Percentiles rank a stretch among this genome's conserved stretches.
phyloP scores from a whole-genome alignment of 2,888 invertebrate species.

The Hirtodrosophila trivittata region DNA sequence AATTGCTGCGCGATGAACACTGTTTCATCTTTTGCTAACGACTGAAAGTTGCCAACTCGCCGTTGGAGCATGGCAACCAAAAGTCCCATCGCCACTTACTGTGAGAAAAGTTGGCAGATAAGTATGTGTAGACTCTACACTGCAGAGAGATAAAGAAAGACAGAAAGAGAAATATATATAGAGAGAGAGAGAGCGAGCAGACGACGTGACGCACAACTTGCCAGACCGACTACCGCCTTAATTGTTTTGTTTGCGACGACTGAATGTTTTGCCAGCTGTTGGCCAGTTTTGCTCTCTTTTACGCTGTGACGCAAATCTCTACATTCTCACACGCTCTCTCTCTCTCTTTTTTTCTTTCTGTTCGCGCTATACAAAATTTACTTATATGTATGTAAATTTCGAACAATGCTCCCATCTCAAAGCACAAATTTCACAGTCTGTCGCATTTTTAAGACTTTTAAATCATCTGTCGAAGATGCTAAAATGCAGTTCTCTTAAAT shows the following conservation, averaged over 20 bases:
- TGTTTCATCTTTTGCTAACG: constrained; percentile 83
- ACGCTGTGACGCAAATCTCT: constrained; percentile 44
- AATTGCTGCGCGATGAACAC: constrained; percentile 82
- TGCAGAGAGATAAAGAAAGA: neutral
- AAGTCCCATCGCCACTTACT: constrained; percentile 41
- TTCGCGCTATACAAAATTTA: constrained; percentile 5
- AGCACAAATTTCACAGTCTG: constrained; percentile 46
- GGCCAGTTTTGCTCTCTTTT: constrained; percentile 4
- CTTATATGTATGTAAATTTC: constrained; percentile 9
- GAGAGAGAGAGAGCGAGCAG: constrained; percentile 8
- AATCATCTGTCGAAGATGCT: constrained; percentile 32
- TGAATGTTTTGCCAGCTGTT: constrained; percentile 7
- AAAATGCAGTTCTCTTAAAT: constrained; percentile 19
- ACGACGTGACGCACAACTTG: constrained; percentile 46
- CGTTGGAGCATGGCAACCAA: constrained; percentile 14
- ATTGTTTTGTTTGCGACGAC: constrained; percentile 17
- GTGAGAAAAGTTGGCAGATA: constrained; percentile 9
- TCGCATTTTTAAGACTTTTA: constrained; percentile 47
- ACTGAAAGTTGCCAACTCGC: constrained; percentile 16
- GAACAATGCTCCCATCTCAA: constrained; percentile 38
- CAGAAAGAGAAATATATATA: neutral
- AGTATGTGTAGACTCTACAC: too few relatives aligned
- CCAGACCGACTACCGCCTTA: constrained; percentile 11
- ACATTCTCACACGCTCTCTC: constrained; percentile 16
- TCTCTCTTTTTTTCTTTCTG: constrained; percentile 1